Percentiles rank a stretch among this genome's conserved stretches.
Conservation (phyloP, 2,888 invertebrate genomes). For the Nesidiocoris tenuis region DNA sequence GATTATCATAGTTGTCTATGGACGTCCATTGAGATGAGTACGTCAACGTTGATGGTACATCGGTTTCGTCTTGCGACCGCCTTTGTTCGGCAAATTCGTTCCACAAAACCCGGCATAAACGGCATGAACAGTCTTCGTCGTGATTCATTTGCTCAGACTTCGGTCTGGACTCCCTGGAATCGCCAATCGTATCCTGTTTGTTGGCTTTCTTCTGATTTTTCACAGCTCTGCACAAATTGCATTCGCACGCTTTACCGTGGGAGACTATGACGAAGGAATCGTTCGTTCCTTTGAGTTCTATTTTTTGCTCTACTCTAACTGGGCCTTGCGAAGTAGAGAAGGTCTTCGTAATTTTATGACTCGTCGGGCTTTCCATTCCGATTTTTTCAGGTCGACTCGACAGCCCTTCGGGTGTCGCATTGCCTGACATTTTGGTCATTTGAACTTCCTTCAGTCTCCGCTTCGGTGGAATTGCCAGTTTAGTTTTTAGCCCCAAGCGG, state of each 20-base stretch:
- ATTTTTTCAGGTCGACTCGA: not conserved
- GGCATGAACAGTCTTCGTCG: not conserved
- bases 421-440: no score
- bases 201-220: not conserved
- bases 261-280: conserved; percentile 8
- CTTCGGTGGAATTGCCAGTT: not conserved
- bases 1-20: no score
- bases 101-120: not conserved
- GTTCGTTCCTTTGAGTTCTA: conserved; percentile 4
- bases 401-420: no score
- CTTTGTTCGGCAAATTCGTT: not conserved
- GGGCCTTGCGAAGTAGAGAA: conserved; percentile 23
- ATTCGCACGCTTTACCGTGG: conserved; percentile 22
- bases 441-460: not conserved
- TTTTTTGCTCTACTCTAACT: conserved; percentile 15
- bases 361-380: not conserved
- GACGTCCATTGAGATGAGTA: not conserved
- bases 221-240: not conserved
- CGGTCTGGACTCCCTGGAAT: not conserved
- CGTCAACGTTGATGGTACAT: not conserved
- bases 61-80: not conserved
- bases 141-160: not conserved
- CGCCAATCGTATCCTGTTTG: no score
- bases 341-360: conserved; percentile 9
- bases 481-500: not conserved